Conservation (phyloP, 2,797 vertebrate species). For the Hydrophis major region DNA sequence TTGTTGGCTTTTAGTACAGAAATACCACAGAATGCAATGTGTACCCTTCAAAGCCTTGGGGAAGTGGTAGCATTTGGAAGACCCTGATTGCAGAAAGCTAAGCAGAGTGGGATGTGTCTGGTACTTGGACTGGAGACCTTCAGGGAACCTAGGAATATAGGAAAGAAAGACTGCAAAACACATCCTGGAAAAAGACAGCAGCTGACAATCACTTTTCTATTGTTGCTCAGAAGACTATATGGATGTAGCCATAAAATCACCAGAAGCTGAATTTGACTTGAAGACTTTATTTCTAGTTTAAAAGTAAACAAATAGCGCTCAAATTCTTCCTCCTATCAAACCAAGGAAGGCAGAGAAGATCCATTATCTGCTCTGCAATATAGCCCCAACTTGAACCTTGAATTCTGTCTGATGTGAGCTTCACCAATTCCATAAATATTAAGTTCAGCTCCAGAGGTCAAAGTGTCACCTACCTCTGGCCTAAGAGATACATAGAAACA, state of each 20-base stretch:
- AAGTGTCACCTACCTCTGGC: not conserved
- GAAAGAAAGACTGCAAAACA: not conserved
- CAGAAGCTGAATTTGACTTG: not conserved
- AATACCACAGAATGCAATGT: not conserved
- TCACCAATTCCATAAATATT: not conserved
- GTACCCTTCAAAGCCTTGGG: not conserved
- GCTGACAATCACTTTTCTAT: not conserved
- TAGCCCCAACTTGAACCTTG: not conserved
- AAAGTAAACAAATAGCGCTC: not conserved
- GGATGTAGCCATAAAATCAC: not conserved
- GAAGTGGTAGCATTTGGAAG: not conserved
- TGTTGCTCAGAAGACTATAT: not conserved
- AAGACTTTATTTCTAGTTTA: not conserved
- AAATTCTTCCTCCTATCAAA: not conserved
- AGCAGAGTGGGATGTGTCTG: not conserved
- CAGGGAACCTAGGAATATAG: not conserved
- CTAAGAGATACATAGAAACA: not conserved
- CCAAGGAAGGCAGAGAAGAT: not conserved
- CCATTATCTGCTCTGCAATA: not conserved
- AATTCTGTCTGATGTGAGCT: not conserved
- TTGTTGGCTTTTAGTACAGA: not conserved
- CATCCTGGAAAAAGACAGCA: not conserved
- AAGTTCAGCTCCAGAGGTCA: not conserved
- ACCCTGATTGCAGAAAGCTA: not conserved
- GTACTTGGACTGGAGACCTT: not conserved